Conservation (phyloP, 2,797 vertebrate genomes). For the Protosalanx chinensis region DNA sequence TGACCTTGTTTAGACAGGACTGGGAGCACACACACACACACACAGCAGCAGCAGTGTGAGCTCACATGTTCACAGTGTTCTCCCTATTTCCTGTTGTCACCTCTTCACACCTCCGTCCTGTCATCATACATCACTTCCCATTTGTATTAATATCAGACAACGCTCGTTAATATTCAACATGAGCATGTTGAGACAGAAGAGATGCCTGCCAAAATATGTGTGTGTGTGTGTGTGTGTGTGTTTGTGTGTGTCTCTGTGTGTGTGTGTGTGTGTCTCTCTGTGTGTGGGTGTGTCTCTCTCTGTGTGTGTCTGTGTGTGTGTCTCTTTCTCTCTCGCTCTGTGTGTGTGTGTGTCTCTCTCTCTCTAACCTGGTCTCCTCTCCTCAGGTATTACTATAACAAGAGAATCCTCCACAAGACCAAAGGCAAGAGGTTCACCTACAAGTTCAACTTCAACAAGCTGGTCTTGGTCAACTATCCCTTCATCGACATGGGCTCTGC, state of each 20-base stretch:
- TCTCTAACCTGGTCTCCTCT: neutral
- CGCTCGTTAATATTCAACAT: slow-evolving; percentile 62
- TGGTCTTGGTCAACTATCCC: slow-evolving; percentile 92
- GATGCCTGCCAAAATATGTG: neutral
- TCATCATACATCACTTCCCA: slow-evolving; percentile 5
- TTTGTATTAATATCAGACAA: slow-evolving; percentile 67
- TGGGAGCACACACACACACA: neutral
- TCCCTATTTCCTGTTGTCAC: neutral
- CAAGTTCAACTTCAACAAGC: slow-evolving; percentile 94
- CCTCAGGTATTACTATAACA: slow-evolving; percentile 91
- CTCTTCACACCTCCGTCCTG: neutral
- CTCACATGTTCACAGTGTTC: neutral
- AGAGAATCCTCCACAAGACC: slow-evolving; percentile 91
- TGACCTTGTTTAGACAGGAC: slow-evolving; percentile 1
- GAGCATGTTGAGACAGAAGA: neutral
- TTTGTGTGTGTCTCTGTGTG: neutral
- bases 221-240: slow-evolving; percentile 3
- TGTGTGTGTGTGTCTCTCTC: no score
- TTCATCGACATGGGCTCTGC: slow-evolving; percentile 88
- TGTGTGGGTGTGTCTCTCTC: neutral
- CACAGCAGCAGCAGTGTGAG: neutral
- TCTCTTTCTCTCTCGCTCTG: no score
- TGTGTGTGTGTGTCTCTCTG: neutral
- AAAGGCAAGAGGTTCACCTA: slow-evolving; percentile 95
- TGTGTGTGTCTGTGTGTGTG: neutral